phyloP scores from a whole-genome alignment of 2,797 vertebrate genomes.

The Peromyscus nudipes region DNA sequence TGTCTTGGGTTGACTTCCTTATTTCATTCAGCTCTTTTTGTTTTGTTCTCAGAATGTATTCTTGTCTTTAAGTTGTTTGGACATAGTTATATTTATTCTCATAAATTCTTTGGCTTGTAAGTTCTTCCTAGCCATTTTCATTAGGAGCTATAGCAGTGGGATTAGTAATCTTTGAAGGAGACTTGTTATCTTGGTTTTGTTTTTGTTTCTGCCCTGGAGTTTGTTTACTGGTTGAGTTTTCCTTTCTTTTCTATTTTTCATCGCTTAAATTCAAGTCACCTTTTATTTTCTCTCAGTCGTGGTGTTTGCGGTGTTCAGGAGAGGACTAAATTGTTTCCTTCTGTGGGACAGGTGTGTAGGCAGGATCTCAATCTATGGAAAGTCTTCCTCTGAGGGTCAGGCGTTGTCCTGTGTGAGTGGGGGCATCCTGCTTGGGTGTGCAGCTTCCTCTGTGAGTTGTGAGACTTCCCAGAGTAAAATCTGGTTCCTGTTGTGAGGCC shows the following conservation, averaged over 20 bases:
- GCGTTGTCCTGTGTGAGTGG: background rate
- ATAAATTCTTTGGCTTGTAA: background rate
- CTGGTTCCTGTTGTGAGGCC: background rate
- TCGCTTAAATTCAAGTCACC: background rate
- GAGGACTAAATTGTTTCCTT: background rate
- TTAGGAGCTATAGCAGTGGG: background rate
- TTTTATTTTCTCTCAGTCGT: background rate
- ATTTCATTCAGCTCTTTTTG: background rate
- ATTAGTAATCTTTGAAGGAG: background rate
- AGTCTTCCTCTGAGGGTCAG: background rate
- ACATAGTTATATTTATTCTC: background rate
- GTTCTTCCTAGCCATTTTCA: background rate
- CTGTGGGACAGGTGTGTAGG: background rate
- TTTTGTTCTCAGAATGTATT: background rate
- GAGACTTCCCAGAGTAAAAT: background rate
- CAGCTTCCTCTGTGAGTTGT: background rate
- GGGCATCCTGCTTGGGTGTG: background rate
- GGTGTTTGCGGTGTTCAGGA: background rate
- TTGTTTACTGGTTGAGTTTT: background rate
- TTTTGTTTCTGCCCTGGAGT: background rate
- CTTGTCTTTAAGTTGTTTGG: background rate
- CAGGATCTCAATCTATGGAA: no score
- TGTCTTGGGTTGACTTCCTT: background rate
- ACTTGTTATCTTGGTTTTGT: background rate
- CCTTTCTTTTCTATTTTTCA: background rate